Evolutionary conservation across 2,888 invertebrate genomes (phyloP), one percentile per base, ranked within the genome.

Genomic region (Rhorus exstirpatorius): DNA sequence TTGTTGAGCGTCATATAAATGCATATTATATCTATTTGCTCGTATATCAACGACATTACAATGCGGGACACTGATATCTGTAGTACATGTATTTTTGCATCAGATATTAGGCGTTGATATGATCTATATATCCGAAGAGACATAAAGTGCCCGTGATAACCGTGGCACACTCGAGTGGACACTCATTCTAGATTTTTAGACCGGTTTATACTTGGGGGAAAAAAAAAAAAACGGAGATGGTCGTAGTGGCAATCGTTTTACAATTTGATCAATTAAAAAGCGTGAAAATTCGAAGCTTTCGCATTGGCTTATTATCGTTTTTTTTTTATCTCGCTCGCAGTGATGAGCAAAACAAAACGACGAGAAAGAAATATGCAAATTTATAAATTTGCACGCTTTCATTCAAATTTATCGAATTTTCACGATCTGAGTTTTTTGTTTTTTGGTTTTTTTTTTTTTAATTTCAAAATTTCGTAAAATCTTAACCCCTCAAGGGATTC

Each of bases 1-100:
- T 79, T 79, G 79, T 79, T 82, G 70, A 41, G 31, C 71, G 53
- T 55, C 46, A 49, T 49, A 58, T 60, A 49, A 3, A 19, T 41
- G 19, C 46, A 14, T 74, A 38, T 26, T 41, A 65, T 19, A 26
- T n/a, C 19, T 68, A 44, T 26, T 38, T 35, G 12, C 21, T 24
- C 14, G 31, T 14, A 17, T n/a, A 63, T 3, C 21, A 63, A 24
- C 38, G 61, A 41, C 41, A 24, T 63, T 7, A 44, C n/a, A 24
- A 46, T 14, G 44, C 19, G 14, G 24, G 63, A 44, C 44, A 63
- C 46, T 49, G 6, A 49, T 49, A 49, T 49, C 3, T n/a, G n/a
- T n/a, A n/a, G n/a, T 17, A 3, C 6, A 10, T 61, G 14, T 53
- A 38, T 71, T 46, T n/a, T 10, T 46, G 26, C 26, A 46, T 53